Percentiles rank a stretch among this genome's conserved stretches.
Evolutionary conservation across 2,797 vertebrate species (phyloP).

Genomic region (Tragopan temminckii): DNA sequence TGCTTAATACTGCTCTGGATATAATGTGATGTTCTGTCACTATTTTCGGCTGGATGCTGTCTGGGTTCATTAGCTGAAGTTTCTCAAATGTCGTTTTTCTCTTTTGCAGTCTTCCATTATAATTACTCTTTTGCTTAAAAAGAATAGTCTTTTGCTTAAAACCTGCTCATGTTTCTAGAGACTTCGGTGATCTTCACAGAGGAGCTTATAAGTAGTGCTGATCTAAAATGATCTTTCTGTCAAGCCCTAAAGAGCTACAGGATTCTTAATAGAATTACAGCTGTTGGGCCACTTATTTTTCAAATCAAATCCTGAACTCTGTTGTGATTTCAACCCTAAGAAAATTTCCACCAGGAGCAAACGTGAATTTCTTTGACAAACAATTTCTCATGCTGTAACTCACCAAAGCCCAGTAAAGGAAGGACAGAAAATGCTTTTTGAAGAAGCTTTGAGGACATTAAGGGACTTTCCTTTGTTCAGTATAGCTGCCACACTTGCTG

Average conservation of each 20-base stretch:
- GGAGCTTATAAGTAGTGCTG: neutral
- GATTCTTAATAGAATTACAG: neutral
- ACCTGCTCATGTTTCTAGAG: neutral
- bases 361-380: neutral
- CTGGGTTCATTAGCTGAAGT: slow-evolving; percentile 8
- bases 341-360: neutral
- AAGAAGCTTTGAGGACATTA: neutral
- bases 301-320: neutral
- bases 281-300: neutral
- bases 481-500: neutral
- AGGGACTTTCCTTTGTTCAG: slow-evolving; percentile 14
- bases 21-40: slow-evolving; percentile 6
- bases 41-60: slow-evolving; percentile 6
- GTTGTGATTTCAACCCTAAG: neutral
- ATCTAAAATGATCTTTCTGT: neutral
- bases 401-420: neutral
- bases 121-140: neutral
- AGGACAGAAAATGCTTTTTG: neutral
- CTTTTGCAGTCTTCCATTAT: neutral
- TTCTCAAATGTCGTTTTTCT: slow-evolving; percentile 1
- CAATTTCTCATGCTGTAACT: neutral
- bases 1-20: neutral
- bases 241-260: neutral
- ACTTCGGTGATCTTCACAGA: neutral
- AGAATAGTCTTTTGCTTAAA: neutral